Base-by-base conservation (phyloP, 1,140 invertebrate species). In the Portunus trituberculatus region DNA sequence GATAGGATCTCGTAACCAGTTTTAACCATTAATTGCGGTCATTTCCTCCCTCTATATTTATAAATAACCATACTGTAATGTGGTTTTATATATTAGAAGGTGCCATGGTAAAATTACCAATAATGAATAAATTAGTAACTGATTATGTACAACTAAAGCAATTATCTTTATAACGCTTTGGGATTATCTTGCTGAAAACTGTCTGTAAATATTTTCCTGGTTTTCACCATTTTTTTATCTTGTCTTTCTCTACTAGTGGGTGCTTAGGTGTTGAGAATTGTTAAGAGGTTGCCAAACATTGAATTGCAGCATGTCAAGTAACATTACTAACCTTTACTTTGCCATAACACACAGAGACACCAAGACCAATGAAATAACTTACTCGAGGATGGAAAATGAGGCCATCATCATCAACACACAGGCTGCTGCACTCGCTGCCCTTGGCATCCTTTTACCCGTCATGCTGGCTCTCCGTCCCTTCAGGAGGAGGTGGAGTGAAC, bases 351-450 rank as follows among this genome's bases (percentile, higher is more conserved):
- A 91, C 94, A 96, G 94, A 91, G 94, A 96, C 48, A 92, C 96
- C 20, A 86, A 86, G 91, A 96, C 96, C 84, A 76, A 95, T 20
- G 67, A 92, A 45, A 89, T 88, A 20, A 95, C 52, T 31, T 98
- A 98, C 96, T 97, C 97, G 45, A 97, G 97, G 96, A 97, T 97
- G 97, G 97, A 97, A 52, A 97, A 98, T 92, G 98, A 98, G 97
- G 98, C 97, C 39, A 98, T 98, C 95, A 97, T 98, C 92, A 97
- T 98, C 96, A 98, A 98, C 97, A 97, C 98, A 32, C 97, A 98
- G 96, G 98, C 98, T 20, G 97, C 98, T 97, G 97, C 98, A 31
- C 97, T 98, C 96, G 97, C 98, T 94, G 98, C 98, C 48, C 97
- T 98, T 93, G 98, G 97, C 48, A 98, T 98, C 95, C 97, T 98